phyloP scores from a whole-genome alignment of 2,113 vertebrate genomes.

The Poeciliopsis turrubarensis region DNA sequence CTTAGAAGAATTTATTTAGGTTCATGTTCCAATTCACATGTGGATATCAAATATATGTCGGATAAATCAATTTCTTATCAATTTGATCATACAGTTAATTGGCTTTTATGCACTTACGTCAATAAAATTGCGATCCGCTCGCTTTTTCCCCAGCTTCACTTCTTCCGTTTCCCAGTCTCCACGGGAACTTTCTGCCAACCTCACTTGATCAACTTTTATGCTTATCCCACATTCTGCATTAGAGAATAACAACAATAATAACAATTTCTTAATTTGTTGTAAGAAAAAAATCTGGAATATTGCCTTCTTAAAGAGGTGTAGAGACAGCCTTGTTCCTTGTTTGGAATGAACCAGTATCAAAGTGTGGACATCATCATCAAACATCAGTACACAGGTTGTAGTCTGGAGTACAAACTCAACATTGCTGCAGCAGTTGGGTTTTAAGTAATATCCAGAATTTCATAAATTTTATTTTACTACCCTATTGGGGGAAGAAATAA shows the following conservation, averaged over 20 bases:
- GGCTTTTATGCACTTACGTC: conserved; percentile 32
- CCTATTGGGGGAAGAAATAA: too few species aligned
- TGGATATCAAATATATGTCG: neutral
- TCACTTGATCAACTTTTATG: conserved; percentile 1
- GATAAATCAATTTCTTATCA: neutral
- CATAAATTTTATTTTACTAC: too few species aligned
- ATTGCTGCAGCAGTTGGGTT: too few species aligned
- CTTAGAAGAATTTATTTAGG: too few species aligned
- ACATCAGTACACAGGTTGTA: too few species aligned
- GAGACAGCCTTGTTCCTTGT: neutral
- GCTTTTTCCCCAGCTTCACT: rapidly evolving
- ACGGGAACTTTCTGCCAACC: neutral
- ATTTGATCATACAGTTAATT: neutral
- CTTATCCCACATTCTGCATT: conserved; percentile 63
- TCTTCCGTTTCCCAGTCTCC: conserved; percentile 66
- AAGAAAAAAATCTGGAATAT: neutral
- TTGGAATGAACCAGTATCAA: neutral
- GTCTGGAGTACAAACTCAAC: too few species aligned
- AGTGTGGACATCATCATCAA: too few species aligned
- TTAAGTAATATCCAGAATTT: too few species aligned
- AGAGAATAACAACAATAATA: neutral
- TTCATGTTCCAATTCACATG: neutral
- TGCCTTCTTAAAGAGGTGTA: neutral
- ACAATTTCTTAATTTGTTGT: neutral
- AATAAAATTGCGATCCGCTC: conserved; percentile 59